A percentile compares a stretch with the other conserved stretches of the same genome.
Conservation (phyloP, 2,113 vertebrate species). For the Athene cunicularia region DNA sequence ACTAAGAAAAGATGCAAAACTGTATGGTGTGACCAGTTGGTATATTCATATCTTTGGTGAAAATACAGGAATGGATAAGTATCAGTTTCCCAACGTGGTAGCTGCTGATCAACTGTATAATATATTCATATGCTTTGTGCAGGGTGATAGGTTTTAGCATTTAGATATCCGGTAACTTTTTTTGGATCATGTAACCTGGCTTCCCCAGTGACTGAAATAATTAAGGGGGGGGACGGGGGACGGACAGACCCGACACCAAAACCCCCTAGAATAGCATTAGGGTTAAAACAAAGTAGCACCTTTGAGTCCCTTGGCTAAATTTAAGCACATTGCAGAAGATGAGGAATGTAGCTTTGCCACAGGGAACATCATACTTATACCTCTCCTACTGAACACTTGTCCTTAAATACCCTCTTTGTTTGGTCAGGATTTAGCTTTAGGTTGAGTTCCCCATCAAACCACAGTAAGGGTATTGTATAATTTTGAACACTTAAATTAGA, state of each 20-base stretch:
- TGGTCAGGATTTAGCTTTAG: constrained; percentile 45
- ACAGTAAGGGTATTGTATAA: constrained; percentile 59
- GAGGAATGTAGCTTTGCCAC: constrained; percentile 38
- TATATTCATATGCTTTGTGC: background rate
- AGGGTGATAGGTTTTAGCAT: background rate
- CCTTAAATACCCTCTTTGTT: constrained; percentile 28
- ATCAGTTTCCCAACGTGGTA: background rate
- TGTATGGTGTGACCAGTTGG: background rate
- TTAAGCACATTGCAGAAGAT: background rate
- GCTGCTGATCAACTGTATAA: background rate
- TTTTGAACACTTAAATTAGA: constrained; percentile 62
- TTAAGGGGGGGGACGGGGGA: background rate
- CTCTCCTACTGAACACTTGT: constrained; percentile 14
- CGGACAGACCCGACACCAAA: background rate
- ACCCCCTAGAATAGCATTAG: background rate
- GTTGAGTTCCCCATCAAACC: constrained; percentile 42
- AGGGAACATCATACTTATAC: background rate
- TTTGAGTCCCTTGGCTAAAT: constrained; percentile 11
- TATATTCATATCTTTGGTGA: background rate
- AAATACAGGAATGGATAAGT: background rate
- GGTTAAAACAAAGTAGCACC: constrained; percentile 26
- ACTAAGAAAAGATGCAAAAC: background rate
- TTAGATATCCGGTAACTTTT: background rate
- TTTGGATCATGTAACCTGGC: background rate
- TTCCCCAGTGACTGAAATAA: background rate